Conservation (phyloP, 2,888 invertebrate genomes). For the Torymus texanus region DNA sequence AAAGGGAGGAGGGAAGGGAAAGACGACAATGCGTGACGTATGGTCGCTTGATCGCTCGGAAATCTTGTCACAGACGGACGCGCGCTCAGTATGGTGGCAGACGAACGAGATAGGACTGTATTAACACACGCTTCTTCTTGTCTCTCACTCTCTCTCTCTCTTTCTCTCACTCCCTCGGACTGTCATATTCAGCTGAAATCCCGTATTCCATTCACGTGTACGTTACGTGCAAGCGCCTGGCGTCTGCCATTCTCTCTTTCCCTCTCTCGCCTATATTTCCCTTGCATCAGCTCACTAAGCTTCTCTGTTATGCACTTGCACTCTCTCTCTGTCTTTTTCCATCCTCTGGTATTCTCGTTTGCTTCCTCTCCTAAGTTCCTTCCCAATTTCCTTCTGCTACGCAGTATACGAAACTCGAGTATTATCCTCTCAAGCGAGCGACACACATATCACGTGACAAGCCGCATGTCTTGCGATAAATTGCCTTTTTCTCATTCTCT, state of each 20-base stretch:
- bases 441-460: no score
- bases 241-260: slow-evolving; percentile 17
- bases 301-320: not conserved
- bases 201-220: slow-evolving; percentile 64
- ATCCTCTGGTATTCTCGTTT: not conserved
- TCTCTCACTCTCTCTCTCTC: not conserved
- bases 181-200: slow-evolving; percentile 64
- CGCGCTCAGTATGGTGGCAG: slow-evolving; percentile 54
- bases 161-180: slow-evolving; percentile 35
- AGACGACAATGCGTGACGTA: not conserved
- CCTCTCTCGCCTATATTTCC: not conserved
- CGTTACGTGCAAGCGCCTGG: slow-evolving; percentile 60
- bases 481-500: no score
- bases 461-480: no score
- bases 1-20: not conserved
- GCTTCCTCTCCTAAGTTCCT: no score
- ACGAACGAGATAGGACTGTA: slow-evolving; percentile 62
- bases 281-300: not conserved
- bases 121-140: slow-evolving; percentile 57
- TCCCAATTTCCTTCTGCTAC: no score
- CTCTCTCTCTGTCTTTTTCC: not conserved
- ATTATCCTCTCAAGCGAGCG: no score
- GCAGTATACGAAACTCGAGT: no score
- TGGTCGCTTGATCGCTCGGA: slow-evolving; percentile 58
- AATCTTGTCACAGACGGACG: slow-evolving; percentile 65